Evolutionary conservation across 2,888 invertebrate species (phyloP).

Genomic region (Caenorhabditis wallacei): DNA sequence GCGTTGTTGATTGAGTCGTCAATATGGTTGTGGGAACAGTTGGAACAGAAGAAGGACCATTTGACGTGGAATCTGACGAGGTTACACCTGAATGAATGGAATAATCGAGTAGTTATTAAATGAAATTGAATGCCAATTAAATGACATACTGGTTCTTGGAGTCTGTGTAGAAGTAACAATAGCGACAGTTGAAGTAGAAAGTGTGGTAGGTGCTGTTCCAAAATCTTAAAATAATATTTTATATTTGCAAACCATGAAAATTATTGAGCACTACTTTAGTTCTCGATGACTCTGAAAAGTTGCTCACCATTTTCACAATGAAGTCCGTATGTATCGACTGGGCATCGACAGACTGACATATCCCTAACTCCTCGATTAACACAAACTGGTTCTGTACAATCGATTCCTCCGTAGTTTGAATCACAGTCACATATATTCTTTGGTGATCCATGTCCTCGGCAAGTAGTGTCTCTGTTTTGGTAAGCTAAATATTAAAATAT

Average conservation of each 20-base stretch:
- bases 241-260: no score
- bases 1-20: not conserved
- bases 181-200: not conserved
- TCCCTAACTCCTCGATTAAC: constrained; percentile 24
- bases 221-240: constrained; percentile 1
- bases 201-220: not conserved
- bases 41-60: not conserved
- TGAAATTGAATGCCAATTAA: no score
- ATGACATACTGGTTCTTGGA: not conserved
- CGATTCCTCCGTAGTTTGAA: constrained; percentile 24
- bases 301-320: constrained; percentile 24
- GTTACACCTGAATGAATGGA: no score
- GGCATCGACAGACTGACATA: constrained; percentile 52
- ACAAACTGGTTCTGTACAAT: constrained; percentile 51
- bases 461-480: not conserved
- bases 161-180: not conserved
- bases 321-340: constrained; percentile 28
- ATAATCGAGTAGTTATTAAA: no score
- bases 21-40: not conserved
- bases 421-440: constrained; percentile 55
- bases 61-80: not conserved
- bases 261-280: no score
- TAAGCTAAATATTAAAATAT: not conserved
- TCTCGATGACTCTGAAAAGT: no score
- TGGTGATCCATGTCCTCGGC: constrained; percentile 44